phyloP scores from a whole-genome alignment of 2,113 vertebrate species.

The Tenrec ecaudatus region DNA sequence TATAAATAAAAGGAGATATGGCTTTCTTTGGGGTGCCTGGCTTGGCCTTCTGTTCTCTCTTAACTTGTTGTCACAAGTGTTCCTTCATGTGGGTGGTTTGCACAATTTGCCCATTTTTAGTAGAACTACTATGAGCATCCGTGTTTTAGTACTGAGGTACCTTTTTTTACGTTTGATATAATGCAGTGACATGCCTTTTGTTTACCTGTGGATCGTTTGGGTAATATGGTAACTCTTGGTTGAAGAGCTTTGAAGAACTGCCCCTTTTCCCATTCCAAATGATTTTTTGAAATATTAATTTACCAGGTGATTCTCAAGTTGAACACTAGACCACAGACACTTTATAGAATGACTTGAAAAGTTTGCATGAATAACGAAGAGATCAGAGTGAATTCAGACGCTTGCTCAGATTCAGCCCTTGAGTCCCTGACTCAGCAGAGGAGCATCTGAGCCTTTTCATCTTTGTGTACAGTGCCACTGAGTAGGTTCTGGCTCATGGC shows the following conservation, averaged over 20 bases:
- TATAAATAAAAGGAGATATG: not conserved
- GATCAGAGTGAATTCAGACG: not conserved
- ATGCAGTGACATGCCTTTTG: not conserved
- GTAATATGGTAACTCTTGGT: not conserved
- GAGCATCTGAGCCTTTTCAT: not conserved
- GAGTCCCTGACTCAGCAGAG: not conserved
- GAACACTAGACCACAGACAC: not conserved
- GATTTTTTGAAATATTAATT: not conserved
- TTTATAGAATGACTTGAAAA: slow-evolving; percentile 1
- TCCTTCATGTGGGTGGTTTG: not conserved
- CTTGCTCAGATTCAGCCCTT: not conserved
- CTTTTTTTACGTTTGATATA: slow-evolving; percentile 22
- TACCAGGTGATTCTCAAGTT: not conserved
- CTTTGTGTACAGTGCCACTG: not conserved
- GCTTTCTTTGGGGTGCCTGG: not conserved
- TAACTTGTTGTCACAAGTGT: not conserved
- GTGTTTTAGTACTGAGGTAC: not conserved
- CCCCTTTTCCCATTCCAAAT: not conserved
- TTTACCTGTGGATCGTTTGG: not conserved
- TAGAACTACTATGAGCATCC: not conserved
- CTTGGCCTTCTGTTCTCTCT: not conserved
- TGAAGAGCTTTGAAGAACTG: slow-evolving; percentile 11
- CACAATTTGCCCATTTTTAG: not conserved
- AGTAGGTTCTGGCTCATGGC: no score
- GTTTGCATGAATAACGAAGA: not conserved